Percentiles rank a stretch among this genome's conserved stretches.
Evolutionary conservation across 2,888 invertebrate genomes (phyloP).

Genomic region (Tetragonisca angustula): DNA sequence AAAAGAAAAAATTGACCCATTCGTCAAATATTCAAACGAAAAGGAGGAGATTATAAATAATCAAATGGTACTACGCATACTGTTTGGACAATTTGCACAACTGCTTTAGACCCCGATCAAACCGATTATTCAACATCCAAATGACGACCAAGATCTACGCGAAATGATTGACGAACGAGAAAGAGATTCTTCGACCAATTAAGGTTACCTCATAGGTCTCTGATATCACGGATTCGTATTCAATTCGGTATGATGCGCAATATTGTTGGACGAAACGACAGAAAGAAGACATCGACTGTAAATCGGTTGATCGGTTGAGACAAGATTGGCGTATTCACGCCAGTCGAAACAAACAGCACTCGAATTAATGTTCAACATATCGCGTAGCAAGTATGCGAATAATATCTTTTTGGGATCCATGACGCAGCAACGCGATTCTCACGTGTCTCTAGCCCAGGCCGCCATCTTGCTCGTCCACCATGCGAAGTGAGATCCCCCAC

Average conservation of each 20-base stretch:
- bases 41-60: neutral
- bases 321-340: neutral
- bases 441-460: slow-evolving; percentile 66
- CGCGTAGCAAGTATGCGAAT: neutral
- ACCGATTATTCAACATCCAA: neutral
- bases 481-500: slow-evolving; percentile 67
- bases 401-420: slow-evolving; percentile 19
- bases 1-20: neutral
- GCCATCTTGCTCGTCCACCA: slow-evolving; percentile 71
- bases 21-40: neutral
- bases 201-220: slow-evolving; percentile 37
- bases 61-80: neutral
- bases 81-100: neutral
- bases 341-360: neutral
- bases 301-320: slow-evolving; percentile 3
- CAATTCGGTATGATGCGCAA: slow-evolving; percentile 2
- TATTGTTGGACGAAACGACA: neutral
- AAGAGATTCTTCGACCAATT: slow-evolving; percentile 2
- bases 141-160: neutral
- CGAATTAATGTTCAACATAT: neutral
- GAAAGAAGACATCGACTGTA: neutral
- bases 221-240: neutral
- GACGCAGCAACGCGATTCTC: slow-evolving; percentile 57
- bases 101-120: neutral
- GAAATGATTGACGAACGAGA: neutral